Percentiles rank a stretch among this genome's conserved stretches.
Conservation (phyloP, 2,113 vertebrate species). For the Hyla sarda region DNA sequence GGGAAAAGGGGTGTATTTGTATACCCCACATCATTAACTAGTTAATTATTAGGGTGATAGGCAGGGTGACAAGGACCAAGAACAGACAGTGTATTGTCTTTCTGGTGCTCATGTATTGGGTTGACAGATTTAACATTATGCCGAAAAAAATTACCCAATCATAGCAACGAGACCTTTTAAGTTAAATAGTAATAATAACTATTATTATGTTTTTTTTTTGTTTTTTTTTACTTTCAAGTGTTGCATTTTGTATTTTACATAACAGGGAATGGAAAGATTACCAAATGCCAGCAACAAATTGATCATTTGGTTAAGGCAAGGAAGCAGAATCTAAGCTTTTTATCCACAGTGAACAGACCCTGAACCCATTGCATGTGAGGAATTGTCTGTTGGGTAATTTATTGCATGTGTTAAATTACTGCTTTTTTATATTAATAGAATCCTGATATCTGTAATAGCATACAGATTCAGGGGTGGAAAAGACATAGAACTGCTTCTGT, state of each 20-base stretch:
- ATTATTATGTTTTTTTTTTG: too few relatives aligned
- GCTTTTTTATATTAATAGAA: constrained; percentile 37
- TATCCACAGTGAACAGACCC: constrained; percentile 51
- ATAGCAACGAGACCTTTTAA: too few relatives aligned
- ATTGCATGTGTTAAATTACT: constrained; percentile 46
- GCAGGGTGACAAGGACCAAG: too few relatives aligned
- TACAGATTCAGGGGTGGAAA: constrained; percentile 29
- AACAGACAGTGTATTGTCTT: too few relatives aligned
- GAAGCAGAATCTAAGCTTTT: constrained; percentile 40
- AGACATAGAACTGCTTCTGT: constrained; percentile 17
- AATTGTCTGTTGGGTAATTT: constrained; percentile 51
- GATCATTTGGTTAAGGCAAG: constrained; percentile 16
- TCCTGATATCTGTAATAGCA: constrained; percentile 44
- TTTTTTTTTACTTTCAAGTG: not conserved
- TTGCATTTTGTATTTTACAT: not conserved
- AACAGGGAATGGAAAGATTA: not conserved
- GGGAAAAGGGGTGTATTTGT: too few relatives aligned
- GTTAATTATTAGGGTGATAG: too few relatives aligned
- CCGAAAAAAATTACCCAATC: too few relatives aligned
- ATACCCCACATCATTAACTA: too few relatives aligned
- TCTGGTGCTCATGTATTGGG: too few relatives aligned
- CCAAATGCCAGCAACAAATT: not conserved
- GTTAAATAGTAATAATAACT: too few relatives aligned
- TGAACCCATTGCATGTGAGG: constrained; percentile 3
- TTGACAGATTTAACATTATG: too few relatives aligned